Evolutionary conservation across 2,888 invertebrate species (phyloP), one percentile per base, ranked within the genome.

Genomic region (Bruchidius siliquastri): DNA sequence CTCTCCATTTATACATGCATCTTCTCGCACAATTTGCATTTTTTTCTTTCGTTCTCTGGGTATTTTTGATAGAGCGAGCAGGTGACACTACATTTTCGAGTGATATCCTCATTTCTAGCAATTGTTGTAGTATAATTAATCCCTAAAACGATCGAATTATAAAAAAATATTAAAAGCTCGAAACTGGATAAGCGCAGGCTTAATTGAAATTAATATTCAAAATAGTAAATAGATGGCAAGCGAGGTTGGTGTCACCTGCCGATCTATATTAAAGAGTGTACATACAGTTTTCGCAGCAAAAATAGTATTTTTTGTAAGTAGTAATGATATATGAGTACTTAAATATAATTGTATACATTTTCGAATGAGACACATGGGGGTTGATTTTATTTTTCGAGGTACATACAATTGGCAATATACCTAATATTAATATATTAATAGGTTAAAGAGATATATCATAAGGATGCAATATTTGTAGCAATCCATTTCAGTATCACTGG

Each of bases 291-390:
- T 80, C 80, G 81, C 83, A 81, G 82, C 81, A 81, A 77, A 81
- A 80, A 81, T 80, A 80, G 81, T 82, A 81, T 83, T 81, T 82
- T 80, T 82, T 80, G 78, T 80, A 79, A 78, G 77, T 81, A 80
- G 82, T 78, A 49, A 49, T 13, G 49, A 49, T 79, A n/a, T n/a
- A 81, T 81, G 80, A 80, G 82, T 83, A 83, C 82, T 83, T 82
- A 82, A 49, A 81, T 74, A 77, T 77, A 77, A 77, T 67, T 66
- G 21, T 79, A 81, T 81, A 82, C 79, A 79, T 79, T n/a, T n/a
- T 80, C 79, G 79, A 79, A 78, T 77, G 71, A 77, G 76, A 80
- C 74, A 49, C 49, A 49, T 49, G 49, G 49, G 49, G 79, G 77
- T 80, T 77, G 77, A 72, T 77, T 81, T 79, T 81, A 82, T 77